Conservation (phyloP, 2,113 vertebrate species). For the Nansenia antarctica region DNA sequence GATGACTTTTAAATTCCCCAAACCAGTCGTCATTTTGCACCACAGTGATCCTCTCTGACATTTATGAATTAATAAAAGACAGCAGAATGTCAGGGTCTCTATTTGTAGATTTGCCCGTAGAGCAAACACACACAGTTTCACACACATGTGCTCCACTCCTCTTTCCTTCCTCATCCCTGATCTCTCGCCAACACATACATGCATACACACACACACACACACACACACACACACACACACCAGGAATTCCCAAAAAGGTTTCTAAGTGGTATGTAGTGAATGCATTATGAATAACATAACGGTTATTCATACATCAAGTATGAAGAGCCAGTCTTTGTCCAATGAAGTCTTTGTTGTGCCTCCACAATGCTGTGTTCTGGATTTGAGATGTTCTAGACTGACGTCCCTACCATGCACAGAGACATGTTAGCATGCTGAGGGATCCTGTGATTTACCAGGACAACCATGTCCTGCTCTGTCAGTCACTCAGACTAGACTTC, state of each 20-base stretch:
- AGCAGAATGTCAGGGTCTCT: slow-evolving; percentile 49
- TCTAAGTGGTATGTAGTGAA: slow-evolving; percentile 2
- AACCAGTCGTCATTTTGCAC: slow-evolving; percentile 33
- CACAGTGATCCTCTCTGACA: slow-evolving; percentile 37
- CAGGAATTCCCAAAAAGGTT: slow-evolving; percentile 24
- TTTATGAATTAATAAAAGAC: slow-evolving; percentile 65
- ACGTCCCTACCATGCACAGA: slow-evolving; percentile 3
- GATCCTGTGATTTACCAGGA: slow-evolving; percentile 47
- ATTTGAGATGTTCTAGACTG: slow-evolving; percentile 29
- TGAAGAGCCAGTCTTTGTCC: slow-evolving; percentile 15
- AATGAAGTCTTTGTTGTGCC: slow-evolving; percentile 16
- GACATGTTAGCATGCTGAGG: slow-evolving; percentile 36
- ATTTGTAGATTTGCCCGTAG: slow-evolving; percentile 50
- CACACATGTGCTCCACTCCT: not conserved
- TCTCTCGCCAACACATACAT: not conserved
- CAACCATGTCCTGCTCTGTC: slow-evolving; percentile 47
- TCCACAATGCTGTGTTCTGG: slow-evolving; percentile 15
- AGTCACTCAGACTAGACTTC: slow-evolving; percentile 32
- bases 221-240: not conserved
- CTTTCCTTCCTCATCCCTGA: not conserved
- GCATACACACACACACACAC: slow-evolving; percentile 5
- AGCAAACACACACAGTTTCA: slow-evolving; percentile 20
- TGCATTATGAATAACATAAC: slow-evolving; percentile 26
- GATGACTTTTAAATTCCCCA: slow-evolving; percentile 38
- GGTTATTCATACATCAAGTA: too few relatives aligned